Evolutionary conservation across 2,888 invertebrate species (phyloP).

Genomic region (Drosophila diplacantha): DNA sequence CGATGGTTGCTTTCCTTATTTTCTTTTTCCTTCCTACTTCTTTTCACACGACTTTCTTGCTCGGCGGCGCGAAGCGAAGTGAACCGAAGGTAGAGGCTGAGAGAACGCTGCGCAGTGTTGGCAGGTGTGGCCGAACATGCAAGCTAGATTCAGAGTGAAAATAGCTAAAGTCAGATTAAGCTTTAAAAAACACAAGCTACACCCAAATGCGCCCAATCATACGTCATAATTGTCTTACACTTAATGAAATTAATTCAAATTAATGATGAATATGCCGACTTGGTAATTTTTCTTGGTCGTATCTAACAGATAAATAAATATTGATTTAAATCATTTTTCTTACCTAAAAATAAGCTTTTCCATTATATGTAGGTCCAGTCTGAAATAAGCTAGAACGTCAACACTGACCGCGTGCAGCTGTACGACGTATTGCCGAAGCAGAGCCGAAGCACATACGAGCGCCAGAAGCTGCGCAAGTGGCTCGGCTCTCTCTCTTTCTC

Average conservation of each 20-base stretch:
- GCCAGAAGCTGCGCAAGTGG: slow-evolving; percentile 8
- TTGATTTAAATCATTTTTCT: too few relatives aligned
- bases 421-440: background rate
- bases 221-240: background rate
- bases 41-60: slow-evolving; percentile 2
- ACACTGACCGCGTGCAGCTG: background rate
- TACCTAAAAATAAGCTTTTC: background rate
- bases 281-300: background rate
- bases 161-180: background rate
- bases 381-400: background rate
- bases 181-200: background rate
- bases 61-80: slow-evolving; percentile 21
- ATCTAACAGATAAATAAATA: background rate
- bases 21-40: too few relatives aligned
- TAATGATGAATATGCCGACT: background rate
- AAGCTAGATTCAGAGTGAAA: background rate
- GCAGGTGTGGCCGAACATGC: background rate
- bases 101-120: background rate
- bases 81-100: slow-evolving; percentile 1
- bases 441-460: slow-evolving; percentile 1
- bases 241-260: background rate
- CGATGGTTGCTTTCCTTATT: background rate
- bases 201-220: too few relatives aligned
- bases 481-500: slow-evolving; percentile 3
- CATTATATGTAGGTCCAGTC: background rate